These are phyloP conservation scores for Maccullochella peelii DNA, from an alignment of 2,113 vertebrate genomes.

Conservation along the genomic window DNA sequence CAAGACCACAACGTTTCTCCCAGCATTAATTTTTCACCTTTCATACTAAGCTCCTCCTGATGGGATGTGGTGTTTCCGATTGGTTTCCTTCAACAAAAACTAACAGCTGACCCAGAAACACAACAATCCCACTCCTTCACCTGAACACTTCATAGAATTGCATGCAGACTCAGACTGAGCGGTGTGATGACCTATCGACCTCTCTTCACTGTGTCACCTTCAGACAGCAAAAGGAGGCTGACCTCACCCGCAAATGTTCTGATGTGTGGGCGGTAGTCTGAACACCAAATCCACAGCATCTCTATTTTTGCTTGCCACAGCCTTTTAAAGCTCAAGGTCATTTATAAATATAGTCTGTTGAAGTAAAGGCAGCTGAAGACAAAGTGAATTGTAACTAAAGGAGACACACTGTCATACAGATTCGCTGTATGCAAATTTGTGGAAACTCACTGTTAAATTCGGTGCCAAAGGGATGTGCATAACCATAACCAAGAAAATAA, in stretches of 20 bases:
- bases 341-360: background rate
- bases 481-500: no score
- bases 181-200: background rate
- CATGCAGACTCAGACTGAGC: background rate
- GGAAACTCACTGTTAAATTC: no score
- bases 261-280: background rate
- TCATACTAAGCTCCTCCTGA: no score
- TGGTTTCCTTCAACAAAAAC: no score
- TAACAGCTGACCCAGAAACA: no score
- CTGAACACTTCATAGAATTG: background rate
- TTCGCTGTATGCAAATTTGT: no score
- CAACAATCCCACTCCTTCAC: background rate
- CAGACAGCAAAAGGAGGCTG: background rate
- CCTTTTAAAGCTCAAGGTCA: background rate
- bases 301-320: background rate
- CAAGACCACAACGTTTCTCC: no score
- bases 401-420: no score
- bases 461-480: no score
- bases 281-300: background rate
- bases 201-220: background rate
- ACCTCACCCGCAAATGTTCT: background rate
- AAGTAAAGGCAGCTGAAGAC: background rate
- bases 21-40: no score
- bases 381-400: no score
- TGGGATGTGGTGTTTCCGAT: no score